A percentile compares a stretch with the other conserved stretches of the same genome.
These are phyloP conservation scores for Heliconius hewitsoni DNA, from an alignment of 1,140 invertebrate species.

Conservation along the genomic window DNA sequence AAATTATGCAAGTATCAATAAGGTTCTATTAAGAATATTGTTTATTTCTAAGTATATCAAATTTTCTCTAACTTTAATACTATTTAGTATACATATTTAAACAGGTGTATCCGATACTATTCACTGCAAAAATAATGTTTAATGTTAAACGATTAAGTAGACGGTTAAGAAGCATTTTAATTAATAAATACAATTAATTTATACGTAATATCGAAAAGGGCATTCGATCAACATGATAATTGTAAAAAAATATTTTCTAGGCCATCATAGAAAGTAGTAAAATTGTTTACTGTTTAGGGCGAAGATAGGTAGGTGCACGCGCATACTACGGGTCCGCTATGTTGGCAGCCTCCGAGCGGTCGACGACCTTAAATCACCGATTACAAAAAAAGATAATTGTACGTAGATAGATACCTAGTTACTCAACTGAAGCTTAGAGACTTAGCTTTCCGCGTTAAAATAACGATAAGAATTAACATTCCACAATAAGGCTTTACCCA, in stretches of 20 bases:
- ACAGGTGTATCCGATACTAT: not conserved
- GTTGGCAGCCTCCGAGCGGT: constrained; percentile 68
- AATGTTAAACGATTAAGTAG: not conserved
- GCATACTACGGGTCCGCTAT: constrained; percentile 60
- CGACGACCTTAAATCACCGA: constrained; percentile 64
- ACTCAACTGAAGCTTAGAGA: constrained; percentile 32
- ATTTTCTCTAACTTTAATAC: no score
- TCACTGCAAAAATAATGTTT: not conserved
- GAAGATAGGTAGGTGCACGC: constrained; percentile 61
- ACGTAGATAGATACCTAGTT: constrained; percentile 48
- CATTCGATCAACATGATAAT: not conserved
- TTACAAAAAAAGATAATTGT: constrained; percentile 73
- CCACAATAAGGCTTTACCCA: not conserved
- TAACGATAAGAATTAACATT: not conserved
- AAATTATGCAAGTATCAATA: no score
- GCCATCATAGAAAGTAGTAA: constrained; percentile 55
- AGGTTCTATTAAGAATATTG: no score
- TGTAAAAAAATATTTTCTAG: constrained; percentile 34
- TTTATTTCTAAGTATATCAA: no score
- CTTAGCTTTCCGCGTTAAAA: not conserved
- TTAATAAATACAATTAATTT: no score
- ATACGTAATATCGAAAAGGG: not conserved
- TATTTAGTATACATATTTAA: not conserved
- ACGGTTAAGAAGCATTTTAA: not conserved
- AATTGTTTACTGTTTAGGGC: constrained; percentile 39